Evolutionary conservation across 2,888 invertebrate genomes (phyloP), one percentile per base, ranked within the genome.

Genomic region (Ochlodes sylvanus): DNA sequence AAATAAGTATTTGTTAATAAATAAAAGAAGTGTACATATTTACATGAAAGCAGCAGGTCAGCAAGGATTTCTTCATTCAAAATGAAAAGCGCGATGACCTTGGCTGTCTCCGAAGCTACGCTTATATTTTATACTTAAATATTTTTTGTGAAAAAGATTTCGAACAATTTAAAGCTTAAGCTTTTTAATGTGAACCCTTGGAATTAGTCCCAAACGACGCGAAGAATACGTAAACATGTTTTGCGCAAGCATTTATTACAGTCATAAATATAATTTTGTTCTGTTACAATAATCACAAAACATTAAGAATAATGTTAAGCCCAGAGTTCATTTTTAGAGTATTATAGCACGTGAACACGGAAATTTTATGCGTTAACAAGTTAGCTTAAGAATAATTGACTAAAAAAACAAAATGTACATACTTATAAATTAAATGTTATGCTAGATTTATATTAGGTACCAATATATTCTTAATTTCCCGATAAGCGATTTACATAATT

Each of bases 151-250:
- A 52, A 27, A 52, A 27, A 52, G 4, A 7, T 52, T 27, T 27
- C 21, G 27, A 52, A 52, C 52, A 52, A 27, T 52, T 52, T 52
- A 14, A 52, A 52, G 52, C 52, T 19, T 1, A 52, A 52, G 52
- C 52, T 21, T 52, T 52, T 52, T 44, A 44, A 42, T 55, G n/a
- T 55, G 21, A 60, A 44, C 60, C 44, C 41, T 42, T 58, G 42
- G 58, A 58, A 58, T 42, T 42, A 58, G 7, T 21, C 58, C 58
- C 58, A 42, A 58, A 38, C n/a, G 42, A 58, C 58, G 21, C 58
- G 12, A 57, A 58, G 42, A 42, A 58, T 58, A 58, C 42, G 58
- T 52, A 27, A 52, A 52, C 60, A 60, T 60, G 21, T 60, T 44
- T 21, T 44, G 41, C 21, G 44, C 44, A 32, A 60, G 32, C 60